Evolutionary conservation across 2,797 vertebrate species (phyloP), one percentile per base, ranked within the genome.

Genomic region (Argya squamiceps): DNA sequence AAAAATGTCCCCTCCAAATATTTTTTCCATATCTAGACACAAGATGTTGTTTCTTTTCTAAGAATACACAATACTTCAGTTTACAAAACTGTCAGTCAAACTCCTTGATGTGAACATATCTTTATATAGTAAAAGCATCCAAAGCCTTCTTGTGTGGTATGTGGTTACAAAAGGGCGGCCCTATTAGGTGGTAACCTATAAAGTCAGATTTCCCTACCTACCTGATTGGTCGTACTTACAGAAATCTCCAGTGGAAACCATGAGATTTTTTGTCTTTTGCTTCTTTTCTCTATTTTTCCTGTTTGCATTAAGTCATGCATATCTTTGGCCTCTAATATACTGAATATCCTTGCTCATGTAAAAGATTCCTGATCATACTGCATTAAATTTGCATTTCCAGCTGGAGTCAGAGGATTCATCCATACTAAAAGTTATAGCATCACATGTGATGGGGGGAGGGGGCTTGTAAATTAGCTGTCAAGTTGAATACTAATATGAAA

Each of bases 111-210:
- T 89, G 77, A 96, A 89, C 84, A 88, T 92, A 95, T 94, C 97
- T 98, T 98, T 97, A 97, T 97, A 97, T 97, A 98, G 98, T 93
- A 98, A 97, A 98, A 94, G 84, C 71, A 97, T 97, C 15, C 83
- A 88, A 97, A 97, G 86, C 63, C 64, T 53, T 22, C 79, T 69
- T 81, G 62, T 47, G 68, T 77, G 84, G 88, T 52, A 63, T 65
- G 43, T 32, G 55, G 64, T 68, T 84, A 92, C 68, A 87, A 92
- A 92, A 52, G 43, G 74, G 52, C 68, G 92, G 84, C 49, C 64
- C 80, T 93, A 24, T 76, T 84, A 93, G 67, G 80, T 81, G 58
- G 65, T 63, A 97, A 90, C 36, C 52, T 92, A 41, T 71, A 50
- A 93, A 94, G 79, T 76, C 77, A 59, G 20, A 95, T 91, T 96